Conservation (phyloP, 2,888 invertebrate genomes). For the Caenorhabditis angaria region DNA sequence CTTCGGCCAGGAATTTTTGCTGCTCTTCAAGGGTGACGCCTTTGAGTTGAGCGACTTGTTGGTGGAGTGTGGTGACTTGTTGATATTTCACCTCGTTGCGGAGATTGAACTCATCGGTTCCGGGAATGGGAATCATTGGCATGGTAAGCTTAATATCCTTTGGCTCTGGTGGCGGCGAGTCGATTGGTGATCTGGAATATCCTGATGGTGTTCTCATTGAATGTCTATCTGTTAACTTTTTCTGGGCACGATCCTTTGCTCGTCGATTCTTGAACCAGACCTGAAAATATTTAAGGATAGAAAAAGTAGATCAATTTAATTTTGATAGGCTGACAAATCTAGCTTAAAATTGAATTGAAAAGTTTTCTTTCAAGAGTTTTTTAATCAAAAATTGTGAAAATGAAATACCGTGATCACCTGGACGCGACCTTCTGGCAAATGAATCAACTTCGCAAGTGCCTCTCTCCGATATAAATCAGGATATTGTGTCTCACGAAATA, state of each 20-base stretch:
- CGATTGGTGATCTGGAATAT: slow-evolving; percentile 35
- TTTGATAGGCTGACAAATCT: too few species aligned
- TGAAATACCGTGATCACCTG: slow-evolving; percentile 47
- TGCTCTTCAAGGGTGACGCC: slow-evolving; percentile 19
- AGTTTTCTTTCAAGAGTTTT: neutral
- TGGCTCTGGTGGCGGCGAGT: slow-evolving; percentile 41
- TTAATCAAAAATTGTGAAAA: neutral
- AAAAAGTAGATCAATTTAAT: too few species aligned
- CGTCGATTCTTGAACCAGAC: slow-evolving; percentile 68
- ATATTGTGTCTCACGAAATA: slow-evolving; percentile 51
- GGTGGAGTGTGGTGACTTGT: slow-evolving; percentile 7
- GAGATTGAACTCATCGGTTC: slow-evolving; percentile 49
- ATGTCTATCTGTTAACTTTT: slow-evolving; percentile 34
- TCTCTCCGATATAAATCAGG: slow-evolving; percentile 52
- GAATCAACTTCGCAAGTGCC: slow-evolving; percentile 40
- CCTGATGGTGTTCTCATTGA: slow-evolving; percentile 23
- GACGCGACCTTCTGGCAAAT: slow-evolving; percentile 51
- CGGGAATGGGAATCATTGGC: slow-evolving; percentile 45
- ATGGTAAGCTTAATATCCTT: slow-evolving; percentile 38
- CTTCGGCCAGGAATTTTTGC: slow-evolving; percentile 10
- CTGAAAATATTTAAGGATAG: too few species aligned
- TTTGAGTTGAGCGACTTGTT: slow-evolving; percentile 17
- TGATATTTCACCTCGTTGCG: slow-evolving; percentile 45
- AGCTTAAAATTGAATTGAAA: too few species aligned
- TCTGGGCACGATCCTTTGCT: slow-evolving; percentile 58